These are phyloP conservation scores for Chaetura pelagica DNA, from an alignment of 2,113 vertebrate genomes.

Conservation along the genomic window DNA sequence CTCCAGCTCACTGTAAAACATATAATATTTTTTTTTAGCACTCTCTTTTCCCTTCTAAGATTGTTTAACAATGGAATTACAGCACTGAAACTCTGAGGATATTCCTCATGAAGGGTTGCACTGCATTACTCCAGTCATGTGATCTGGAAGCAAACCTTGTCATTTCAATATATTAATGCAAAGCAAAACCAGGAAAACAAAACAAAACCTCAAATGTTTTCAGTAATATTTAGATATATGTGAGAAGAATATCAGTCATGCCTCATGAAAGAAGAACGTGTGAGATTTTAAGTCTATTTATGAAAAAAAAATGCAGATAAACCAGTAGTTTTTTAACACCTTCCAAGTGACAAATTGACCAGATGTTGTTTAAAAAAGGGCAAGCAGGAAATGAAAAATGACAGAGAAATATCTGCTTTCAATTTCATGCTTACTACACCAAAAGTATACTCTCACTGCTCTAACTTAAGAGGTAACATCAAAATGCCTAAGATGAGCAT, in stretches of 20 bases:
- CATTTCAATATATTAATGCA: not conserved
- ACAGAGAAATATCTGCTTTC: not conserved
- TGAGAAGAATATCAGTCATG: not conserved
- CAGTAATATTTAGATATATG: not conserved
- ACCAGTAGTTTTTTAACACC: not conserved
- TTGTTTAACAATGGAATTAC: not conserved
- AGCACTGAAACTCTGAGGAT: not conserved
- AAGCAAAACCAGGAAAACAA: not conserved
- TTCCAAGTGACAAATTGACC: not conserved
- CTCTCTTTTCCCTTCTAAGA: not conserved
- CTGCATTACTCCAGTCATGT: not conserved
- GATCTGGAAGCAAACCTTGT: not conserved
- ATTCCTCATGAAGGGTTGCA: not conserved
- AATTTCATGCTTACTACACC: not conserved
- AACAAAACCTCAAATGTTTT: not conserved
- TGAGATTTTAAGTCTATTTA: not conserved
- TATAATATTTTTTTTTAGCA: not conserved
- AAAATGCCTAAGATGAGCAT: not conserved
- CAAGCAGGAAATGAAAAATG: not conserved
- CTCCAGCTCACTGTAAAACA: not conserved
- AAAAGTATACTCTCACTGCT: not conserved
- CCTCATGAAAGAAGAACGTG: not conserved
- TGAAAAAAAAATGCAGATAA: not conserved
- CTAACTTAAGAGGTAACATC: not conserved
- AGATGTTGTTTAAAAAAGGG: not conserved